Evolutionary conservation across 1,140 invertebrate species (phyloP).

Genomic region (Macrobrachium rosenbergii): DNA sequence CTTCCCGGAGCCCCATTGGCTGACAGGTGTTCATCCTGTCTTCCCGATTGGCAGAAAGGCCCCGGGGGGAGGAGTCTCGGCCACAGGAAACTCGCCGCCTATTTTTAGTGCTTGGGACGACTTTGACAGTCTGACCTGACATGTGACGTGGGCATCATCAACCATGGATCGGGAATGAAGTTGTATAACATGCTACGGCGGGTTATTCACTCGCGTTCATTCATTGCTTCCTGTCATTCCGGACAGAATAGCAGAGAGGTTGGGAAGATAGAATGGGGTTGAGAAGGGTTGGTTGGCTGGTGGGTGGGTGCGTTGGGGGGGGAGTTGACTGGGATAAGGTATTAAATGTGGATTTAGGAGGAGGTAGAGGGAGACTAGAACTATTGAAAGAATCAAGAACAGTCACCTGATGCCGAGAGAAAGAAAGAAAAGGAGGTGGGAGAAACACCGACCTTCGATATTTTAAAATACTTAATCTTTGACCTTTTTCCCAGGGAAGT

Average conservation of each 20-base stretch:
- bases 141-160: slow-evolving; percentile 4
- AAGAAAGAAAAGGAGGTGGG: not conserved
- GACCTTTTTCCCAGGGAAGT: not conserved
- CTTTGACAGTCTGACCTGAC: slow-evolving; percentile 14
- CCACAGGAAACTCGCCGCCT: not conserved
- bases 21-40: slow-evolving; percentile 1
- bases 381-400: not conserved
- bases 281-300: not conserved
- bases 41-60: not conserved
- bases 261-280: not conserved
- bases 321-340: not conserved
- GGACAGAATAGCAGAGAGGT: not conserved
- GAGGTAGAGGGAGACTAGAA: not conserved
- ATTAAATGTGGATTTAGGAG: no score
- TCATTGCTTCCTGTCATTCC: not conserved
- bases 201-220: no score
- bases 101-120: not conserved
- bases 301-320: not conserved
- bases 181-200: no score
- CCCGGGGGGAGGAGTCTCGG: not conserved
- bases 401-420: not conserved
- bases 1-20: not conserved
- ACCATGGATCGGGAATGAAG: no score
- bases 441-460: not conserved
- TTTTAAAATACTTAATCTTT: slow-evolving; percentile 8